Conservation (phyloP, 2,113 vertebrate genomes). For the Cheirogaleus medius region DNA sequence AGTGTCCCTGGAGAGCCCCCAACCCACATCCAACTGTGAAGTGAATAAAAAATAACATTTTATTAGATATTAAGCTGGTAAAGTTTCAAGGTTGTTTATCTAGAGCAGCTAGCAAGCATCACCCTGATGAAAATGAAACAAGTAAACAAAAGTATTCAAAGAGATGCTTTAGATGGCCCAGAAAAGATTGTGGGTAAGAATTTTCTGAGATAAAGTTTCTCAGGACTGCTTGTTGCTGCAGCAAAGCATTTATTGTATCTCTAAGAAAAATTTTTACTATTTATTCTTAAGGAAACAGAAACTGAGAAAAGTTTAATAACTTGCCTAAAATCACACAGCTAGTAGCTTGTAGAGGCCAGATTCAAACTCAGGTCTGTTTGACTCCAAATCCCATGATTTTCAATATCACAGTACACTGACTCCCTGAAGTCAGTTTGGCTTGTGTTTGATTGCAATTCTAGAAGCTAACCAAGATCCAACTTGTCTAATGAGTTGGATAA, state of each 20-base stretch:
- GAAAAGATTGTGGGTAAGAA: background rate
- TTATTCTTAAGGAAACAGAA: background rate
- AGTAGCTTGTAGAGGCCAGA: background rate
- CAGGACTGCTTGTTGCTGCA: background rate
- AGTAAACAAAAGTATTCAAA: background rate
- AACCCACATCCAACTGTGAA: background rate
- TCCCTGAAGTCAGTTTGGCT: background rate
- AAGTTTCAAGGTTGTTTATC: background rate
- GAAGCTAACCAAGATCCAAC: background rate
- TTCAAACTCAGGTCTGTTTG: slow-evolving; percentile 7
- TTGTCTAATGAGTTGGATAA: background rate
- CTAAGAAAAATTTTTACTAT: background rate
- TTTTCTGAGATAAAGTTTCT: background rate
- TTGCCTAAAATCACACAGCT: background rate
- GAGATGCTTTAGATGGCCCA: background rate
- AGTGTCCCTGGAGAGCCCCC: background rate
- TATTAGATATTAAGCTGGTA: background rate
- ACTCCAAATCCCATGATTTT: background rate
- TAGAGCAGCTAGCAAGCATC: background rate
- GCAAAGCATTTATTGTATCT: background rate
- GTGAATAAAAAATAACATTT: background rate
- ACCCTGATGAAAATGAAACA: background rate
- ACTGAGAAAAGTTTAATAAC: background rate
- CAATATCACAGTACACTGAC: background rate
- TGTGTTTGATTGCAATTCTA: background rate